phyloP scores from a whole-genome alignment of 2,113 vertebrate genomes.

The Pampusana beccarii region DNA sequence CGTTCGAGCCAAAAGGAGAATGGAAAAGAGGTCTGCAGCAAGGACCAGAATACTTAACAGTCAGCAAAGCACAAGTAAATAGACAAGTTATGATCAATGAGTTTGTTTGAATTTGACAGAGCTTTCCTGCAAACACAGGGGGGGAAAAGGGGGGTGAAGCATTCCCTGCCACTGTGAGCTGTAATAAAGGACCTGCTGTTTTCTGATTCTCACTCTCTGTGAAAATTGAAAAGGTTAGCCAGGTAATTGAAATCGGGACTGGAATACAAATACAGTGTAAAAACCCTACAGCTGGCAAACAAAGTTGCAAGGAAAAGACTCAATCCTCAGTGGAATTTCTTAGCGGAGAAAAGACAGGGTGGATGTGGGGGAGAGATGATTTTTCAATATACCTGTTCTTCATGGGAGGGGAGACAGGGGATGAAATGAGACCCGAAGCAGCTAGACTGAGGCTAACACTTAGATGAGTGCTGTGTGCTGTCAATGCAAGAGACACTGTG shows the following conservation, averaged over 20 bases:
- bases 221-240: slow-evolving; percentile 69
- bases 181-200: slow-evolving; percentile 60
- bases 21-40: not conserved
- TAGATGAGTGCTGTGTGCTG: not conserved
- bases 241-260: slow-evolving; percentile 71
- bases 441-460: not conserved
- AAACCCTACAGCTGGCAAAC: slow-evolving; percentile 26
- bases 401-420: not conserved
- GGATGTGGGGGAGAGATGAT: not conserved
- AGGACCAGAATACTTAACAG: slow-evolving; percentile 30
- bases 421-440: not conserved
- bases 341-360: not conserved
- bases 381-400: not conserved
- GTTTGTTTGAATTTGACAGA: slow-evolving; percentile 57
- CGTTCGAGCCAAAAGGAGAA: not conserved
- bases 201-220: slow-evolving; percentile 60
- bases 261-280: slow-evolving; percentile 50
- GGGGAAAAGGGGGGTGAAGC: not conserved
- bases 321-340: slow-evolving; percentile 10
- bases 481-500: not conserved
- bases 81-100: slow-evolving; percentile 50
- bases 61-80: slow-evolving; percentile 41
- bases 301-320: slow-evolving; percentile 10
- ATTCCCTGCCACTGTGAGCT: not conserved
- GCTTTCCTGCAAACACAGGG: slow-evolving; percentile 32